phyloP scores from a whole-genome alignment of 2,888 invertebrate genomes.

The Trachelus stipa region DNA sequence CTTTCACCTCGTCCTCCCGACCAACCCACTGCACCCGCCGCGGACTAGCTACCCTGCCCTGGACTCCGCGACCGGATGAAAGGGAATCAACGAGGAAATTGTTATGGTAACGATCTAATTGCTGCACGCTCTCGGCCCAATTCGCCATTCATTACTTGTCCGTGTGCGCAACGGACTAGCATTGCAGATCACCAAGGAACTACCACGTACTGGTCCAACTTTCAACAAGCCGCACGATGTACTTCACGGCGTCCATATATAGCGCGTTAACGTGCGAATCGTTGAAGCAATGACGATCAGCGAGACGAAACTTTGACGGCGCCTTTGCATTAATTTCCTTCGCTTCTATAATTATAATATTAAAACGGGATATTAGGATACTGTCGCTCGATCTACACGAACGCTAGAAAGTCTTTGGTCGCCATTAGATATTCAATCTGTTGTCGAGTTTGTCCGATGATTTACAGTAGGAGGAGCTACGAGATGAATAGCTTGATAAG shows the following conservation, averaged over 20 bases:
- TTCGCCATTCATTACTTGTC: neutral
- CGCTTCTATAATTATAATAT: neutral
- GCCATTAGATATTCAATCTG: slow-evolving; percentile 54
- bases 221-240: neutral
- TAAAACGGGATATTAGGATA: neutral
- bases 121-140: slow-evolving; percentile 27
- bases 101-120: slow-evolving; percentile 53
- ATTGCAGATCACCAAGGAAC: neutral
- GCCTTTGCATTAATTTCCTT: neutral
- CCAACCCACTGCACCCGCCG: slow-evolving; percentile 5
- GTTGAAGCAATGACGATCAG: neutral
- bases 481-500: slow-evolving; percentile 39
- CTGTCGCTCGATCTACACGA: neutral
- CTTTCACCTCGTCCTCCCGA: neutral
- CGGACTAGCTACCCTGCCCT: neutral
- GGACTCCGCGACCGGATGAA: slow-evolving; percentile 36
- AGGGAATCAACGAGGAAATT: slow-evolving; percentile 54
- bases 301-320: neutral
- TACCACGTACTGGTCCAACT: neutral
- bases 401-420: slow-evolving; percentile 3
- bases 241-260: neutral
- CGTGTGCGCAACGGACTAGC: neutral
- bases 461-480: slow-evolving; percentile 37
- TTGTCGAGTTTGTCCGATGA: slow-evolving; percentile 52
- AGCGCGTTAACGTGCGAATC: neutral